A percentile compares a stretch with the other conserved stretches of the same genome.
Conservation (phyloP, 2,113 vertebrate species). For the Willisornis vidua region DNA sequence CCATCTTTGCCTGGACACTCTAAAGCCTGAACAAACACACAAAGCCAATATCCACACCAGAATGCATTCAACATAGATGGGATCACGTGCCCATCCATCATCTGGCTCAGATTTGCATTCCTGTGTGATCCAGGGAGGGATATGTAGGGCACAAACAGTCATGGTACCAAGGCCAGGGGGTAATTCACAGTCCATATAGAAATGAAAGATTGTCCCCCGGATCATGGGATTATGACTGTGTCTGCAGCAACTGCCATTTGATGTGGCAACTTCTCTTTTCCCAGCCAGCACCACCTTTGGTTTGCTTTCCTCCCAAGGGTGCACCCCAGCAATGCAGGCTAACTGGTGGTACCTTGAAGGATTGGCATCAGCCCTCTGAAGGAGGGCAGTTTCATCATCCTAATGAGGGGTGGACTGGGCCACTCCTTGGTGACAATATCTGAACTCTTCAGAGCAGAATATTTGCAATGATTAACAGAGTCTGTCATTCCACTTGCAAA, state of each 20-base stretch:
- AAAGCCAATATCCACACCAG: neutral
- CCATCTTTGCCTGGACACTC: neutral
- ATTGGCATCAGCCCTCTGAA: neutral
- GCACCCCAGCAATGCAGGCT: neutral
- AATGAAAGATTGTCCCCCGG: neutral
- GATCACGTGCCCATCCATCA: neutral
- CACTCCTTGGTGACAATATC: slow-evolving; percentile 32
- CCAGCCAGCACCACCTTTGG: neutral
- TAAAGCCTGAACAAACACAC: neutral
- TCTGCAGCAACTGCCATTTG: neutral
- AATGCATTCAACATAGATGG: neutral
- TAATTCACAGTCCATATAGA: neutral
- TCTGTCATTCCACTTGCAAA: neutral
- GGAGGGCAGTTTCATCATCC: neutral
- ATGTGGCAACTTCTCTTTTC: neutral
- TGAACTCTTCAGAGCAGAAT: slow-evolving; percentile 4
- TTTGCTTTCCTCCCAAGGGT: neutral
- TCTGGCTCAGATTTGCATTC: neutral
- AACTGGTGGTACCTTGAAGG: neutral
- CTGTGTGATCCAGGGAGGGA: neutral
- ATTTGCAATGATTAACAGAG: slow-evolving; percentile 58
- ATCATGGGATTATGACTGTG: neutral
- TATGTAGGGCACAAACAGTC: neutral
- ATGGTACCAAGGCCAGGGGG: neutral
- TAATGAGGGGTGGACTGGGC: neutral